Conservation (phyloP, 2,888 invertebrate genomes). For the Aporophyla nigra region DNA sequence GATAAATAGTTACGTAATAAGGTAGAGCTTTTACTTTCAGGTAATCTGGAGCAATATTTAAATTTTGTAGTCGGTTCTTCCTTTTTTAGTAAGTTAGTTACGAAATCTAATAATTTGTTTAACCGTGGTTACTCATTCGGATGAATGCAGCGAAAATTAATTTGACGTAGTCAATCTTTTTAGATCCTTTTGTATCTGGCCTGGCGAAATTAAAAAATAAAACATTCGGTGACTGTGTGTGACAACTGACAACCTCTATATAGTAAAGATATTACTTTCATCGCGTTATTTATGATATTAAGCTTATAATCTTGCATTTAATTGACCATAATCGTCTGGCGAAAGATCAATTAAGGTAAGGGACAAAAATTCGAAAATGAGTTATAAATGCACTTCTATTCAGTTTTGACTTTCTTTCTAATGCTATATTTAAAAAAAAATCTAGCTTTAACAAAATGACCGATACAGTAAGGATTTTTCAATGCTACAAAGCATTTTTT, state of each 20-base stretch:
- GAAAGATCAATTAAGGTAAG: too few species aligned
- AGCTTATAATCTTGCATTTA: neutral
- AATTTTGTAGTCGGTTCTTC: constrained; percentile 14
- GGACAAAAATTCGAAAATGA: too few species aligned
- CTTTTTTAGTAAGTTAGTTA: constrained; percentile 24
- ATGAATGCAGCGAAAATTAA: constrained; percentile 14
- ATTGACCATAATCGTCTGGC: constrained; percentile 1
- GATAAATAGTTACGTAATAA: constrained; percentile 46
- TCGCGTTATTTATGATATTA: neutral
- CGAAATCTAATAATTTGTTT: constrained; percentile 16
- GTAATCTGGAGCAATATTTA: constrained; percentile 34
- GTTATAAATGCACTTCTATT: too few species aligned
- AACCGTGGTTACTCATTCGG: constrained; percentile 24
- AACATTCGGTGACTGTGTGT: neutral
- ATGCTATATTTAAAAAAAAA: too few species aligned
- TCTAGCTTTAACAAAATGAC: too few species aligned
- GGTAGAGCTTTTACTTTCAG: constrained; percentile 51
- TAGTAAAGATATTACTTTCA: neutral
- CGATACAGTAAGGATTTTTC: too few species aligned
- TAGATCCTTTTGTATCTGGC: constrained; percentile 8
- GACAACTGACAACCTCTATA: constrained; percentile 2
- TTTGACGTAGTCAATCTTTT: neutral
- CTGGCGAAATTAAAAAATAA: neutral
- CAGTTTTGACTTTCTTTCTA: too few species aligned
- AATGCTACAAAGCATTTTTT: too few species aligned